Percentiles rank a stretch among this genome's conserved stretches.
Evolutionary conservation across 1,140 invertebrate genomes (phyloP).

Genomic region (Ceratosolen fusciceps): DNA sequence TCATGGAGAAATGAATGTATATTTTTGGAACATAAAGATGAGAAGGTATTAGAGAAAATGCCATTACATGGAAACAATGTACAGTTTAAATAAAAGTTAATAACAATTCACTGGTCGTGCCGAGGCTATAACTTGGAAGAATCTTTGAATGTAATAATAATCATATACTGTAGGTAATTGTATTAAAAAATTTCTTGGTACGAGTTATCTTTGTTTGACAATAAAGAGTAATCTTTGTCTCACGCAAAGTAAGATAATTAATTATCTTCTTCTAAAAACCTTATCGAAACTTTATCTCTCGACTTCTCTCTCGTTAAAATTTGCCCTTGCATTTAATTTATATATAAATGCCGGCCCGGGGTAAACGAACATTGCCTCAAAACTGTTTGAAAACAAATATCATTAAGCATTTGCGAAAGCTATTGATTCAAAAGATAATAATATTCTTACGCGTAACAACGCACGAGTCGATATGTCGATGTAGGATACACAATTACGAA

Average conservation of each 20-base stretch:
- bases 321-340: too few relatives aligned
- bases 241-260: background rate
- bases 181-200: conserved; percentile 17
- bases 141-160: conserved; percentile 34
- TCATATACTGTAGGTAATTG: conserved; percentile 25
- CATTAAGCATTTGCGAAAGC: too few relatives aligned
- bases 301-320: background rate
- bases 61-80: conserved; percentile 33
- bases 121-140: conserved; percentile 13
- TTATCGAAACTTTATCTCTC: conserved; percentile 16
- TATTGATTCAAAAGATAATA: too few relatives aligned
- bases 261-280: conserved; percentile 2
- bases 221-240: background rate
- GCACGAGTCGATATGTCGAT: too few relatives aligned
- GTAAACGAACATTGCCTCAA: too few relatives aligned
- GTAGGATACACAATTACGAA: conserved; percentile 8
- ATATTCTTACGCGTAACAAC: too few relatives aligned
- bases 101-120: conserved; percentile 25
- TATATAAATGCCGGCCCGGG: too few relatives aligned
- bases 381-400: too few relatives aligned
- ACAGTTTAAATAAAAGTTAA: conserved; percentile 35
- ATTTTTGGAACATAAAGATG: conserved; percentile 39
- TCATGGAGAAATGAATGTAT: conserved; percentile 20
- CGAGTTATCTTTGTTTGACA: conserved; percentile 1
- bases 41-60: conserved; percentile 18